Conservation (phyloP, 2,113 vertebrate genomes). For the Zosterops japonicus region DNA sequence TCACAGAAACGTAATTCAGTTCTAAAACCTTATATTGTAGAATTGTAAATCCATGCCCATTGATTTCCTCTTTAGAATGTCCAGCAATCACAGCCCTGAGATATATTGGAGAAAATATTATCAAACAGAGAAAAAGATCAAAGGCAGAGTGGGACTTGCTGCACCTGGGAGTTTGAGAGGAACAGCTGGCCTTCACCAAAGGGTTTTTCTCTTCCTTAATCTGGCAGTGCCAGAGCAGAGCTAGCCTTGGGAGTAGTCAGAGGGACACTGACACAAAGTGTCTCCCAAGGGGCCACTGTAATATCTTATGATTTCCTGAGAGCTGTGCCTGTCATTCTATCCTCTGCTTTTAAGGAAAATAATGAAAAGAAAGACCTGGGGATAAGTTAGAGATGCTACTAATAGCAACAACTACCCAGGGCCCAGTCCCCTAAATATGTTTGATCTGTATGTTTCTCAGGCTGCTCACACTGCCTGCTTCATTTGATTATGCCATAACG, state of each 20-base stretch:
- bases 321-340: background rate
- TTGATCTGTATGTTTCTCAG: background rate
- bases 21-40: background rate
- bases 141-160: background rate
- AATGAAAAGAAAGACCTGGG: background rate
- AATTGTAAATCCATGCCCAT: constrained; percentile 52
- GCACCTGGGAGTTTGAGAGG: background rate
- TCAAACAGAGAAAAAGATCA: constrained; percentile 23
- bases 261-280: background rate
- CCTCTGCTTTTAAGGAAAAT: background rate
- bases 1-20: background rate
- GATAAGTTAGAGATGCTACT: background rate
- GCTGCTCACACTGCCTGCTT: background rate
- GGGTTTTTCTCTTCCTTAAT: constrained; percentile 9
- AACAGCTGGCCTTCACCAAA: background rate
- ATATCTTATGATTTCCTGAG: background rate
- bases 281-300: background rate
- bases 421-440: background rate
- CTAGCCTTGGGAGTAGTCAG: background rate
- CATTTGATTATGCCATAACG: background rate
- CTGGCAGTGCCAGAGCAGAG: background rate
- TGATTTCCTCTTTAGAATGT: constrained; percentile 33
- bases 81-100: background rate
- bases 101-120: constrained; percentile 15
- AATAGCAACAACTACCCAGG: background rate